phyloP scores from a whole-genome alignment of 2,797 vertebrate genomes.

The Epinephelus malabaricus region DNA sequence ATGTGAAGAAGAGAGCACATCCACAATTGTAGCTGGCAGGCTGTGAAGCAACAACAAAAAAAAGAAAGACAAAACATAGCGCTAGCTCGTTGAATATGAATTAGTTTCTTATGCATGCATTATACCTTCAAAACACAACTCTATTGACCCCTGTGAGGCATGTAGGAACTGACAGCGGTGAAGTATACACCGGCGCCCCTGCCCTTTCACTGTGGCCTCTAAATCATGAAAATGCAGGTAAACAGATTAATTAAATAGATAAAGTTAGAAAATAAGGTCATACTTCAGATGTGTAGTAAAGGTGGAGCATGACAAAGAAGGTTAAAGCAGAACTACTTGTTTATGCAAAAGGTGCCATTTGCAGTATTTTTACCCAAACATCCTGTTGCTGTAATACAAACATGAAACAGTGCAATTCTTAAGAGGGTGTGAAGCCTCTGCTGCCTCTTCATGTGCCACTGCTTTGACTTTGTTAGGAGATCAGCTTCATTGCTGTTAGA shows the following conservation, averaged over 20 bases:
- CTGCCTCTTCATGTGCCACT: too few relatives aligned
- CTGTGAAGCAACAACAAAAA: slow-evolving; percentile 11
- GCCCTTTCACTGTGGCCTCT: slow-evolving; percentile 18
- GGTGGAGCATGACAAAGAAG: slow-evolving; percentile 11
- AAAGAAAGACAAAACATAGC: slow-evolving; percentile 11
- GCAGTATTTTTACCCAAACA: neutral
- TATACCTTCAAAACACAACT: slow-evolving; percentile 24
- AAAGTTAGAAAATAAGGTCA: slow-evolving; percentile 40
- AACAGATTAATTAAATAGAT: slow-evolving; percentile 44
- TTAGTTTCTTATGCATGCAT: slow-evolving; percentile 30
- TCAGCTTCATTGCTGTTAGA: too few relatives aligned
- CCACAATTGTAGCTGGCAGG: neutral
- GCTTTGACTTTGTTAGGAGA: too few relatives aligned
- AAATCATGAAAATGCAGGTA: slow-evolving; percentile 43
- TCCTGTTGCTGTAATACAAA: neutral
- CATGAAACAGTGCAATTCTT: neutral
- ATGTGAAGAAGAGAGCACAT: slow-evolving; percentile 20
- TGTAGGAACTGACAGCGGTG: slow-evolving; percentile 24
- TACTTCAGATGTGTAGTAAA: slow-evolving; percentile 8
- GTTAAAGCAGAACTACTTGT: neutral
- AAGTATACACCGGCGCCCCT: neutral
- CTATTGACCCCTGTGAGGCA: slow-evolving; percentile 25
- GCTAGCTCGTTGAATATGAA: slow-evolving; percentile 47
- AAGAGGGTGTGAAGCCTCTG: neutral
- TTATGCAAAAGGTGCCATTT: neutral